Percentiles rank a stretch among this genome's conserved stretches.
Evolutionary conservation across 2,797 vertebrate genomes (phyloP).

Genomic region (Sebastes kiyomatsui): DNA sequence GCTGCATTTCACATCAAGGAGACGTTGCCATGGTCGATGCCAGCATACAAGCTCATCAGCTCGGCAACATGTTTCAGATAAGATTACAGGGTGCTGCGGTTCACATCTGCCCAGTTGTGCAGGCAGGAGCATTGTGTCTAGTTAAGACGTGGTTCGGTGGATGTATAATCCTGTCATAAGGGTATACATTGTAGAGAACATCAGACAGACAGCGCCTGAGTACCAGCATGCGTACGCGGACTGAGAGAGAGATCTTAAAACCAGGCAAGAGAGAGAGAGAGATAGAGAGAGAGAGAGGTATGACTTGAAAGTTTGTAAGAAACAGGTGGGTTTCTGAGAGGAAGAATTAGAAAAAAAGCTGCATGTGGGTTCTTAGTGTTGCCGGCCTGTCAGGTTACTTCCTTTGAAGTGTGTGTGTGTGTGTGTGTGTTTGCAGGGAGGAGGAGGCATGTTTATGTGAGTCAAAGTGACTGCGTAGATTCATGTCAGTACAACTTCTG

Average conservation of each 20-base stretch:
- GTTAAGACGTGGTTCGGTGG: constrained; percentile 41
- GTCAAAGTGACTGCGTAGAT: constrained; percentile 75
- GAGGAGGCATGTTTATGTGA: constrained; percentile 75
- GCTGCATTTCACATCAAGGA: constrained; percentile 62
- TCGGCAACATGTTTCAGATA: constrained; percentile 64
- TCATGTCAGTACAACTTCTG: constrained; percentile 73
- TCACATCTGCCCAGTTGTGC: constrained; percentile 47
- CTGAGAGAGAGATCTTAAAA: constrained; percentile 26
- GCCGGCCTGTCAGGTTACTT: constrained; percentile 66
- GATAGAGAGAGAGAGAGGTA: constrained; percentile 10
- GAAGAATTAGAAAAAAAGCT: constrained; percentile 44
- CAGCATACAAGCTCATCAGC: constrained; percentile 62
- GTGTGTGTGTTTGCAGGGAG: constrained; percentile 58
- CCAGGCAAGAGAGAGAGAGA: not conserved
- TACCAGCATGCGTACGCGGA: constrained; percentile 70
- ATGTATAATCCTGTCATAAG: constrained; percentile 61
- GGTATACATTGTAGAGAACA: constrained; percentile 56
- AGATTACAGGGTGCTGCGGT: constrained; percentile 57
- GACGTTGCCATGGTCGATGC: constrained; percentile 33
- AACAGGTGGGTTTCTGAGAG: constrained; percentile 68
- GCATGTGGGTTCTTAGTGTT: constrained; percentile 73
- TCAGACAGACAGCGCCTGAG: constrained; percentile 64
- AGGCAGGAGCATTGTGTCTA: constrained; percentile 61
- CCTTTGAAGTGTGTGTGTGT: constrained; percentile 75
- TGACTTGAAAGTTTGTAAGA: constrained; percentile 62